Evolutionary conservation across 1,140 invertebrate genomes (phyloP).

Genomic region (Nymphalis io): DNA sequence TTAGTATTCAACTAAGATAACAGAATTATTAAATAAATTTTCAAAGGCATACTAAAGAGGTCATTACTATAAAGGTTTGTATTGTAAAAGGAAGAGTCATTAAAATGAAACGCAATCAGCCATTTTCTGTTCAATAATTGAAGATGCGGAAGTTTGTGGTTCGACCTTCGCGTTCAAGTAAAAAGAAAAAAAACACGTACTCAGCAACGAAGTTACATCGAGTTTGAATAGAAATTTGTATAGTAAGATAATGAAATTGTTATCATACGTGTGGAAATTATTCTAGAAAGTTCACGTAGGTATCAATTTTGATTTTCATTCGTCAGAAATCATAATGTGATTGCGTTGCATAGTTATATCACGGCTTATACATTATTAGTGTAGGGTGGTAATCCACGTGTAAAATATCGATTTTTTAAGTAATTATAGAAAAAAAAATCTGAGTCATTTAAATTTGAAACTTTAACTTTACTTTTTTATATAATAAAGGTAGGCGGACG

Average conservation of each 20-base stretch:
- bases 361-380: background rate
- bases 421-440: no score
- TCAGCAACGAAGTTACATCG: constrained; percentile 2
- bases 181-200: constrained; percentile 14
- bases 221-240: background rate
- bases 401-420: constrained; percentile 12
- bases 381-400: constrained; percentile 7
- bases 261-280: constrained; percentile 4
- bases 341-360: background rate
- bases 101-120: background rate
- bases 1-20: no score
- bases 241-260: constrained; percentile 17
- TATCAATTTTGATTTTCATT: constrained; percentile 1
- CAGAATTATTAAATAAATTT: no score
- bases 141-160: constrained; percentile 16
- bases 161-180: constrained; percentile 13
- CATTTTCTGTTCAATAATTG: constrained; percentile 14
- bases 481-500: no score
- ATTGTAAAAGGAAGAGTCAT: background rate
- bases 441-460: no score
- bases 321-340: background rate
- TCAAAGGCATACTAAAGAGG: no score
- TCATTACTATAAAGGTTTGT: background rate
- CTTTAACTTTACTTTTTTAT: no score
- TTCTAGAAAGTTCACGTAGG: constrained; percentile 19